Conservation (phyloP, 2,888 invertebrate species). For the Hydropsyche betteni region DNA sequence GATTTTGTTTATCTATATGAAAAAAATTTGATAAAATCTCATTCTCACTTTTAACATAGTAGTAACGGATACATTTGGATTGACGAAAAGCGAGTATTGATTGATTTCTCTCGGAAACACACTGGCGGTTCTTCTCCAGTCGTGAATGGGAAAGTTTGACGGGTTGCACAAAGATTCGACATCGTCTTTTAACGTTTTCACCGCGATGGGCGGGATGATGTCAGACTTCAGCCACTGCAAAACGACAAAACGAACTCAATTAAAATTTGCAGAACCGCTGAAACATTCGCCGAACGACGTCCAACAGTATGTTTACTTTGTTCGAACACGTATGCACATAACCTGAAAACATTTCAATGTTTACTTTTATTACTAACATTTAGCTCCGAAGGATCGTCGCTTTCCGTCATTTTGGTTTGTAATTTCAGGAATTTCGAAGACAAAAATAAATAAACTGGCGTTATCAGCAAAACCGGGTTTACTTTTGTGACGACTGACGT, state of each 20-base stretch:
- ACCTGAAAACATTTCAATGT: background rate
- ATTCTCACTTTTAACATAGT: constrained; percentile 64
- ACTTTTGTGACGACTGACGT: too few species aligned
- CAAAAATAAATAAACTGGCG: too few species aligned
- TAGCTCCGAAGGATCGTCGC: too few species aligned
- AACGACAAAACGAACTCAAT: too few species aligned
- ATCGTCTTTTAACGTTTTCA: constrained; percentile 71
- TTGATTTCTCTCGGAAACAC: constrained; percentile 70
- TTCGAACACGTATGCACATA: constrained; percentile 12
- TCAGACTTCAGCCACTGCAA: constrained; percentile 2
- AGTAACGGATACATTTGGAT: constrained; percentile 63
- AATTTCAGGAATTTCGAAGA: too few species aligned
- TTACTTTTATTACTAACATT: too few species aligned
- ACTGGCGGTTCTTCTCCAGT: constrained; percentile 73
- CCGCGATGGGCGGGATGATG: constrained; percentile 66
- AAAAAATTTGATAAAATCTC: background rate
- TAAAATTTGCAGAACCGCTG: too few species aligned
- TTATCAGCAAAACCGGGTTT: too few species aligned
- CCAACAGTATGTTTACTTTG: background rate
- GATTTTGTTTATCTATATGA: background rate
- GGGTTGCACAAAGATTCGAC: constrained; percentile 73
- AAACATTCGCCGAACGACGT: background rate
- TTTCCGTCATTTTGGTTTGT: too few species aligned
- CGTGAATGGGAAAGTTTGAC: constrained; percentile 77
- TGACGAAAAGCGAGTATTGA: constrained; percentile 64